Evolutionary conservation across 2,113 vertebrate species (phyloP).

Genomic region (Daboia siamensis): DNA sequence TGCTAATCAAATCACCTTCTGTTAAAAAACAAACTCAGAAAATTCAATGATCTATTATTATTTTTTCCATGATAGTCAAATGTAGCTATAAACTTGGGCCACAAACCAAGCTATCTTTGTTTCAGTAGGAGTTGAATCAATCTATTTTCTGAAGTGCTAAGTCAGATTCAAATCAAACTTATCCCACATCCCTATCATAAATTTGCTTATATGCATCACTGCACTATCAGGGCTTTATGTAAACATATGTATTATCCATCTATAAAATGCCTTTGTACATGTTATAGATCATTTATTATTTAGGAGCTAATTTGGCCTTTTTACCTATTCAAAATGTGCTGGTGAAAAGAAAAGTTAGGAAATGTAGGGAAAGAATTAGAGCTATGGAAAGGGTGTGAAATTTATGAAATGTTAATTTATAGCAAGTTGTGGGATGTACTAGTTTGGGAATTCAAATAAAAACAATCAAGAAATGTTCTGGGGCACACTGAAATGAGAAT

Average conservation of each 20-base stretch:
- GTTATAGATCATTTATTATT: background rate
- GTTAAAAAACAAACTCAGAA: background rate
- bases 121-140: background rate
- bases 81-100: background rate
- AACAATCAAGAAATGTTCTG: conserved; percentile 1
- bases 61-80: background rate
- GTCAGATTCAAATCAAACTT: background rate
- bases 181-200: background rate
- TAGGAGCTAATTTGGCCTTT: background rate
- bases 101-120: background rate
- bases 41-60: background rate
- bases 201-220: background rate
- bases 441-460: conserved; percentile 20
- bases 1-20: background rate
- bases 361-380: background rate
- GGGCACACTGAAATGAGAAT: background rate
- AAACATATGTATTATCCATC: background rate
- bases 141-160: background rate
- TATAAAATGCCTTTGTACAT: background rate
- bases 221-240: background rate
- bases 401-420: background rate
- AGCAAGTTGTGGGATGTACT: background rate
- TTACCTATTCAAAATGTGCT: background rate
- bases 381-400: background rate
- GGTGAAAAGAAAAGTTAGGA: background rate